A percentile compares a stretch with the other conserved stretches of the same genome.
Evolutionary conservation across 2,797 vertebrate species (phyloP).

Genomic region (Pteronotus mesoamericanus): DNA sequence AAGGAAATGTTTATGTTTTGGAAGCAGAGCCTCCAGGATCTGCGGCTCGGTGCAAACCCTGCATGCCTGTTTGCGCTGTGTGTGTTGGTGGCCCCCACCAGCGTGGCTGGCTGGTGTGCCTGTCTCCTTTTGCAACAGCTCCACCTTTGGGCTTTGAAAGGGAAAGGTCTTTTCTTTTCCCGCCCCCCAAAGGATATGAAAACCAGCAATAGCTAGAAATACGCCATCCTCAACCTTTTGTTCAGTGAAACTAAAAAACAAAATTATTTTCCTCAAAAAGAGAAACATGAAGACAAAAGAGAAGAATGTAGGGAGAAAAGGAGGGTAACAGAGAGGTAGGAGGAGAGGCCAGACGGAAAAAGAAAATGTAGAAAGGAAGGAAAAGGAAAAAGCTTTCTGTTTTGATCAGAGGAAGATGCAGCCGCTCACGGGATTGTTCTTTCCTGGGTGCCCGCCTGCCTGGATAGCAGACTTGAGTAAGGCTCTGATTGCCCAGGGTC

Average conservation of each 20-base stretch:
- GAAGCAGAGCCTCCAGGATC: slow-evolving; percentile 74
- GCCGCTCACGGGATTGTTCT: slow-evolving; percentile 48
- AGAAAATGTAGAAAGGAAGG: neutral
- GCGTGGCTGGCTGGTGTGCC: accelerated
- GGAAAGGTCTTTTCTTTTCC: slow-evolving; percentile 44
- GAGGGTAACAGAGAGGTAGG: neutral
- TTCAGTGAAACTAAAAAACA: slow-evolving; percentile 44
- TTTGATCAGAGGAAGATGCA: slow-evolving; percentile 35
- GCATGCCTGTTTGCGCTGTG: neutral
- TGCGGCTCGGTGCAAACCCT: slow-evolving; percentile 35
- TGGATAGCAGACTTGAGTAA: slow-evolving; percentile 24
- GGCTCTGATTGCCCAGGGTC: slow-evolving; percentile 32
- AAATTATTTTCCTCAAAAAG: neutral
- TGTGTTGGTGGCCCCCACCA: neutral
- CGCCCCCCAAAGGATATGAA: slow-evolving; percentile 57
- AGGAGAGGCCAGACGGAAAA: neutral
- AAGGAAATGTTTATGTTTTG: slow-evolving; percentile 74
- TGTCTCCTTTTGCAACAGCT: slow-evolving; percentile 83
- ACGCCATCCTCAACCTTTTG: slow-evolving; percentile 35
- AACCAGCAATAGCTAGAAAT: slow-evolving; percentile 31
- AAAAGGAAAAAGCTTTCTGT: neutral
- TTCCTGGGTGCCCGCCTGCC: neutral
- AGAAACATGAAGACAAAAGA: neutral
- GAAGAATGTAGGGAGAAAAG: neutral
- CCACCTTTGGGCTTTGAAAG: slow-evolving; percentile 82